Evolutionary conservation across 2,113 vertebrate genomes (phyloP), one percentile per base, ranked within the genome.

Genomic region (Halichoeres trimaculatus): DNA sequence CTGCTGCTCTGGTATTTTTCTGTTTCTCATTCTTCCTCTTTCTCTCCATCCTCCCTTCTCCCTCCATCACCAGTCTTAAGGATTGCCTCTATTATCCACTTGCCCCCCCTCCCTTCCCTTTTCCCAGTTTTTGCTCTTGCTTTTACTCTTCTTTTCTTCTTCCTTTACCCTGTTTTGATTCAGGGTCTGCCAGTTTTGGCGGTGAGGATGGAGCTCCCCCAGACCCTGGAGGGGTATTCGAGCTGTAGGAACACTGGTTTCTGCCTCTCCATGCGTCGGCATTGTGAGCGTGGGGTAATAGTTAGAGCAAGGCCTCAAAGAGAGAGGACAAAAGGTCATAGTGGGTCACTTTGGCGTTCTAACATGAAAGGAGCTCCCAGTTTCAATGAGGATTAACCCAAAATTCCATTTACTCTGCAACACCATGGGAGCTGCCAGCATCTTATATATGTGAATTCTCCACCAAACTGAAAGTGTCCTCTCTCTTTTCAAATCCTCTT

Each of bases 331-430:
- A 94, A 94, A 91, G 93, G 89, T 95, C 93, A 93, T 54, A 45
- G 80, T 77, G 86, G 93, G 92, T 93, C 92, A 91, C 85, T 92
- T 88, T 92, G 90, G 88, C 88, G 72, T 89, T 76, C 80, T 87
- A 81, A 92, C 90, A 92, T 93, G 86, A 94, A 93, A 94, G 90
- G 85, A 85, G 88, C 78, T 91, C 88, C 89, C 78, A 88, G 88
- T 94, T 93, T 94, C 92, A 92, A 92, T 93, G 86, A 93, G 92
- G 91, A 94, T 94, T 91, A 92, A 91, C 74, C 83, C 90, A 90
- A 92, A 90, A 90, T 90, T 87, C 92, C 87, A 93, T 91, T 92
- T 88, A 93, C 78, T 30, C 30, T 86, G 85, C 64, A 74, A 85
- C 75, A 88, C 82, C 90, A 87, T 85, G 85, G 85, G 82, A 87